phyloP scores from a whole-genome alignment of 2,797 vertebrate species.

The Diplodus sargus region DNA sequence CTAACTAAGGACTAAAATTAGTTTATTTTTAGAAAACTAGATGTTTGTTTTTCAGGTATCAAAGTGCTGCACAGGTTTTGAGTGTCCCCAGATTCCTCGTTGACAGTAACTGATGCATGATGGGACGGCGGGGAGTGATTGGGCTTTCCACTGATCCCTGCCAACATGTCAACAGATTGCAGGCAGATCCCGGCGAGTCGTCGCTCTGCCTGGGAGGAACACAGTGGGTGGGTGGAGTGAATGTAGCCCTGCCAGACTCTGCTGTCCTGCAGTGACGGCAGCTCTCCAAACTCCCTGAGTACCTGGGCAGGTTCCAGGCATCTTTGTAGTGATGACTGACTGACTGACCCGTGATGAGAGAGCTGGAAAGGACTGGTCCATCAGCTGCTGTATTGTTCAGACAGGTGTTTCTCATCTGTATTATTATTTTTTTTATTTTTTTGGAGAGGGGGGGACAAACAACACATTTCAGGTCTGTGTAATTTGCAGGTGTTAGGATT shows the following conservation, averaged over 20 bases:
- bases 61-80: neutral
- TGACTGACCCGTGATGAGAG: slow-evolving; percentile 50
- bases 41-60: neutral
- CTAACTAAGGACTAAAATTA: no score
- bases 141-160: slow-evolving; percentile 46
- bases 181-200: slow-evolving; percentile 31
- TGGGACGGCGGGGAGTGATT: slow-evolving; percentile 40
- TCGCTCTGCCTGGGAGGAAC: slow-evolving; percentile 41
- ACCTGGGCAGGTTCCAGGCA: slow-evolving; percentile 56
- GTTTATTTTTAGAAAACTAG: neutral
- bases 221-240: slow-evolving; percentile 33
- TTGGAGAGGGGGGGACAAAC: neutral
- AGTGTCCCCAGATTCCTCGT: neutral
- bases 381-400: slow-evolving; percentile 23
- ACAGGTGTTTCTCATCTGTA: neutral
- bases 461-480: neutral
- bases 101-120: slow-evolving; percentile 47
- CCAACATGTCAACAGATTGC: slow-evolving; percentile 71
- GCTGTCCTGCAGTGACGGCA: slow-evolving; percentile 44
- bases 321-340: slow-evolving; percentile 37
- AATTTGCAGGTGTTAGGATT: neutral
- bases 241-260: slow-evolving; percentile 46
- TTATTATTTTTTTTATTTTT: neutral
- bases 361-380: slow-evolving; percentile 15
- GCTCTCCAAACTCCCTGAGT: slow-evolving; percentile 35